phyloP scores from a whole-genome alignment of 2,888 invertebrate species.

The Phaonia tiefii region DNA sequence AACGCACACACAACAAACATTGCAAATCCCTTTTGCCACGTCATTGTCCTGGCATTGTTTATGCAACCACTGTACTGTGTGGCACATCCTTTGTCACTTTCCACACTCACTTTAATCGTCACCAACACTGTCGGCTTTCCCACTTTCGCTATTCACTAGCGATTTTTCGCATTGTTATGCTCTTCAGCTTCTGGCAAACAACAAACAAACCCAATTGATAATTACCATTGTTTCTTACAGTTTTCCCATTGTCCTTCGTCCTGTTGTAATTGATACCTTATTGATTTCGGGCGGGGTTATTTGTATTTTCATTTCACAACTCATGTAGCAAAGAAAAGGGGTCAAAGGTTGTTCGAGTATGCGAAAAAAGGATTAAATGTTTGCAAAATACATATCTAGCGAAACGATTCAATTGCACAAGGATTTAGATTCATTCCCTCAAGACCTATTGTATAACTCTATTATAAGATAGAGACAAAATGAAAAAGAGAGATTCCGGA shows the following conservation, averaged over 20 bases:
- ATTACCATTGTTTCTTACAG: constrained; percentile 22
- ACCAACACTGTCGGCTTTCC: neutral
- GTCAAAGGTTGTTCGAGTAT: constrained; percentile 13
- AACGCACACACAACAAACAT: neutral
- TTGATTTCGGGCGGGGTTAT: constrained; percentile 52
- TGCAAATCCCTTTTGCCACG: constrained; percentile 36
- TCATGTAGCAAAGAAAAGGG: neutral
- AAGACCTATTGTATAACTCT: neutral
- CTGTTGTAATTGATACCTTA: constrained; percentile 64
- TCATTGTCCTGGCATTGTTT: constrained; percentile 21
- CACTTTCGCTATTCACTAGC: neutral
- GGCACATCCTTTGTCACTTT: neutral
- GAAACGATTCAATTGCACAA: neutral
- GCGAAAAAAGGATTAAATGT: constrained; percentile 18
- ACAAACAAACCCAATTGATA: constrained; percentile 4
- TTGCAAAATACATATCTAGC: neutral
- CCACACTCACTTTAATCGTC: neutral
- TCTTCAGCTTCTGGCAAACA: too few species aligned
- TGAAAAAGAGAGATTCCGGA: neutral
- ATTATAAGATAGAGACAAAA: too few species aligned
- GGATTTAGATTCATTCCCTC: neutral
- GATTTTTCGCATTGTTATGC: constrained; percentile 8
- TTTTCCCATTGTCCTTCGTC: constrained; percentile 27
- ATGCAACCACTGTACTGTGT: constrained; percentile 23
- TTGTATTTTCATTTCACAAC: neutral